Conservation (phyloP, 2,797 vertebrate genomes). For the Aldrovandia affinis region DNA sequence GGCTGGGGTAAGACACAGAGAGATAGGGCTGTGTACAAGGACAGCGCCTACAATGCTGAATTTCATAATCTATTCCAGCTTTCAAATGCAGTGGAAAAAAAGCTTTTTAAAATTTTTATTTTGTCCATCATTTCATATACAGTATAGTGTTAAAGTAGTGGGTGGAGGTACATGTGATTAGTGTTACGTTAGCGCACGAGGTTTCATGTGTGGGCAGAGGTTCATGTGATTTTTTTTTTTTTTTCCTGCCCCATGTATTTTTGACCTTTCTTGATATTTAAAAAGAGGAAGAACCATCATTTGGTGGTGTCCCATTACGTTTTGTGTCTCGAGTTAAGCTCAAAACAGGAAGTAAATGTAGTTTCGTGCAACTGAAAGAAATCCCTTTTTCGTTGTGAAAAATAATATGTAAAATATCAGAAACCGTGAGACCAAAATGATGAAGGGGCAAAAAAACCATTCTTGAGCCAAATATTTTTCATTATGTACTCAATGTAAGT, state of each 20-base stretch:
- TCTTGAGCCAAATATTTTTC: not conserved
- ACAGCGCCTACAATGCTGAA: not conserved
- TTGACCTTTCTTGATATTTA: not conserved
- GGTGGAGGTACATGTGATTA: not conserved
- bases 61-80: not conserved
- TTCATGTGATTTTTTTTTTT: not conserved
- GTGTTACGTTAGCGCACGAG: not conserved
- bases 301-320: not conserved
- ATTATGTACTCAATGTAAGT: not conserved
- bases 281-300: constrained; percentile 4
- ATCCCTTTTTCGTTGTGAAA: not conserved
- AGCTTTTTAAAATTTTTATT: no score
- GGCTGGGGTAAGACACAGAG: constrained; percentile 57
- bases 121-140: not conserved
- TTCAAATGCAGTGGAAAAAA: not conserved
- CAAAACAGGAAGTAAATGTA: not conserved
- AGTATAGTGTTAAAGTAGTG: not conserved
- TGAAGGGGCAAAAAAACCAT: not conserved
- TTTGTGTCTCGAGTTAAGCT: not conserved
- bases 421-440: not conserved
- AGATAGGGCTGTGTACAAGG: not conserved
- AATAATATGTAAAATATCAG: not conserved
- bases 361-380: constrained; percentile 8
- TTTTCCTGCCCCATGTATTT: not conserved
- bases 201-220: not conserved